These are phyloP conservation scores for Mionectes macconnelli DNA, from an alignment of 2,113 vertebrate genomes.

Conservation along the genomic window DNA sequence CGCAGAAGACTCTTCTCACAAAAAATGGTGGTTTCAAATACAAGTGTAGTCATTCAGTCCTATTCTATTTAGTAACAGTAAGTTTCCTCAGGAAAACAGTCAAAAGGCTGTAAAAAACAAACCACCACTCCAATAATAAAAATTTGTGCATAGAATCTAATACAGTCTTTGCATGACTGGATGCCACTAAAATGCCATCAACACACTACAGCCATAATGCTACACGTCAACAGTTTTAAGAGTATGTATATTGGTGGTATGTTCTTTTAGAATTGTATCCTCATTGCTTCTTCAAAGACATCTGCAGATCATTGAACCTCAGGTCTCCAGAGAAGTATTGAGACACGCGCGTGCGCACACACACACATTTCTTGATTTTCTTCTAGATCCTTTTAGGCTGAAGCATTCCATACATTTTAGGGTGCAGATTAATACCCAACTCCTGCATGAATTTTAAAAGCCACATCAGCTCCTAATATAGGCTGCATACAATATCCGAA, in stretches of 20 bases:
- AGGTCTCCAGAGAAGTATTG: constrained; percentile 41
- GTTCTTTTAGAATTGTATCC: constrained; percentile 54
- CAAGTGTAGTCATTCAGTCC: constrained; percentile 3
- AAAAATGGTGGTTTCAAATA: constrained; percentile 51
- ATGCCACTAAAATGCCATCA: constrained; percentile 46
- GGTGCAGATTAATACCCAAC: constrained; percentile 64
- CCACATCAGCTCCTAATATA: constrained; percentile 70
- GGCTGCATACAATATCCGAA: constrained; percentile 71
- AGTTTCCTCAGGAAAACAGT: constrained; percentile 57
- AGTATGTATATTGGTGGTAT: constrained; percentile 47
- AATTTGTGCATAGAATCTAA: constrained; percentile 66
- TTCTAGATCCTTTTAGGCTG: constrained; percentile 60
- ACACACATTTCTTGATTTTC: constrained; percentile 40
- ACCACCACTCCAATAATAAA: constrained; percentile 29
- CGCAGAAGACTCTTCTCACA: constrained; percentile 10
- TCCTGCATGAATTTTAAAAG: constrained; percentile 66
- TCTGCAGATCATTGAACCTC: constrained; percentile 12
- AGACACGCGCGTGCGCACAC: background rate
- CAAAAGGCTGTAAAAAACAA: constrained; percentile 54
- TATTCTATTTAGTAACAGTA: constrained; percentile 32
- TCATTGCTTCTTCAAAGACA: constrained; percentile 60
- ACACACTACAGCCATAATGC: constrained; percentile 55
- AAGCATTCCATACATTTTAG: constrained; percentile 62
- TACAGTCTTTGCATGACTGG: constrained; percentile 53
- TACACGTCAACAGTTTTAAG: constrained; percentile 51